phyloP scores from a whole-genome alignment of 2,797 vertebrate species.

The Macropus fuliginosus region DNA sequence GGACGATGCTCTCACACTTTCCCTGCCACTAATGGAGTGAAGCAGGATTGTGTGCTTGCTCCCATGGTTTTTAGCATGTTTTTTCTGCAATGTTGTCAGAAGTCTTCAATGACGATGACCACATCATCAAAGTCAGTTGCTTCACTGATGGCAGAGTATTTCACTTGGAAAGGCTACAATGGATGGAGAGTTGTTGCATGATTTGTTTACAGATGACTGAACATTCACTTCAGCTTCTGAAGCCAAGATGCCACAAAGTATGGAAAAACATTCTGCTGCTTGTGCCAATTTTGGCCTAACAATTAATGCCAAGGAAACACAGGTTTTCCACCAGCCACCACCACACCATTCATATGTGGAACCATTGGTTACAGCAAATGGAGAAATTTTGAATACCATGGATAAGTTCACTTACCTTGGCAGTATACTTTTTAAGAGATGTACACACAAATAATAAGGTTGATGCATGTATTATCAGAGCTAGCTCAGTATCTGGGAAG shows the following conservation, averaged over 20 bases:
- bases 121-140: not conserved
- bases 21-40: not conserved
- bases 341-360: not conserved
- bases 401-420: not conserved
- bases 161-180: not conserved
- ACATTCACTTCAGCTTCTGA: not conserved
- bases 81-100: not conserved
- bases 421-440: not conserved
- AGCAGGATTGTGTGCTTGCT: not conserved
- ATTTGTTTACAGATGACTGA: not conserved
- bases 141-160: not conserved
- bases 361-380: not conserved
- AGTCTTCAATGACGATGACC: not conserved
- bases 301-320: not conserved
- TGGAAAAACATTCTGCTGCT: no score
- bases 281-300: not conserved
- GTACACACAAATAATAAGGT: not conserved
- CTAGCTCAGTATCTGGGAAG: not conserved
- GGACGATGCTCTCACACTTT: not conserved
- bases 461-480: not conserved
- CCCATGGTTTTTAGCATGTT: not conserved
- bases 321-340: not conserved
- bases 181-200: not conserved
- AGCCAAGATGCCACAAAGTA: not conserved
- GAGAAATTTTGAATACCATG: not conserved